phyloP scores from a whole-genome alignment of 1,140 invertebrate genomes.

The Habropoda laboriosa region DNA sequence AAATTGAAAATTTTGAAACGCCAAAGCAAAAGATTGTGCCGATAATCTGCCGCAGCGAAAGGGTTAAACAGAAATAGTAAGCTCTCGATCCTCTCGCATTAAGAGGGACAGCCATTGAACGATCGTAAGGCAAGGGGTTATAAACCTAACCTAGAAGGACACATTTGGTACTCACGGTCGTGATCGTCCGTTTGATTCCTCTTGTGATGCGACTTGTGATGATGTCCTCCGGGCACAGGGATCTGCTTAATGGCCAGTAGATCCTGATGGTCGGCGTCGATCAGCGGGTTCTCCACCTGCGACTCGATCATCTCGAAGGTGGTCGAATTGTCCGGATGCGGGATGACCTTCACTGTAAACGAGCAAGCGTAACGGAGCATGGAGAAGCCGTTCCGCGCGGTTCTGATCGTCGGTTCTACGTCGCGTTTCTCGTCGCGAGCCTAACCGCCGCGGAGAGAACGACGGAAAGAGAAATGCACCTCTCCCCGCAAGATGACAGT shows the following conservation, averaged over 20 bases:
- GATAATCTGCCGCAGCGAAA: too few species aligned
- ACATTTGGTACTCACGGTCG: conserved; percentile 73
- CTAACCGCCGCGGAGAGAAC: too few species aligned
- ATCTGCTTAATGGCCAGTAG: conserved; percentile 76
- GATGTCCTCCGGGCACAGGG: conserved; percentile 73
- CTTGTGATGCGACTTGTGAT: conserved; percentile 73
- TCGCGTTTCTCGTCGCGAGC: not conserved
- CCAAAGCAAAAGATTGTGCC: too few species aligned
- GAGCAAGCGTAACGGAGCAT: conserved; percentile 56
- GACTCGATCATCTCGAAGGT: conserved; percentile 81
- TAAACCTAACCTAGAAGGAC: too few species aligned
- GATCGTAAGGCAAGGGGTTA: too few species aligned
- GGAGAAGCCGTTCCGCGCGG: not conserved
- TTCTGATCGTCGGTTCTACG: not conserved
- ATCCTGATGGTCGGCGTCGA: conserved; percentile 78
- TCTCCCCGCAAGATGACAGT: too few species aligned
- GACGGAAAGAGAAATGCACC: too few species aligned
- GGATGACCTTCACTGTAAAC: conserved; percentile 80
- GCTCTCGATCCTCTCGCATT: too few species aligned
- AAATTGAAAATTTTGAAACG: too few species aligned
- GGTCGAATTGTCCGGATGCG: conserved; percentile 80
- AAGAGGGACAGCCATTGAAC: too few species aligned
- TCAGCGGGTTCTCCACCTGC: conserved; percentile 82
- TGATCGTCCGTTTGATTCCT: conserved; percentile 78
- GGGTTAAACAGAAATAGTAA: too few species aligned